These are phyloP conservation scores for Gymnoscelis rufifasciata DNA, from an alignment of 2,888 invertebrate genomes.

Conservation along the genomic window DNA sequence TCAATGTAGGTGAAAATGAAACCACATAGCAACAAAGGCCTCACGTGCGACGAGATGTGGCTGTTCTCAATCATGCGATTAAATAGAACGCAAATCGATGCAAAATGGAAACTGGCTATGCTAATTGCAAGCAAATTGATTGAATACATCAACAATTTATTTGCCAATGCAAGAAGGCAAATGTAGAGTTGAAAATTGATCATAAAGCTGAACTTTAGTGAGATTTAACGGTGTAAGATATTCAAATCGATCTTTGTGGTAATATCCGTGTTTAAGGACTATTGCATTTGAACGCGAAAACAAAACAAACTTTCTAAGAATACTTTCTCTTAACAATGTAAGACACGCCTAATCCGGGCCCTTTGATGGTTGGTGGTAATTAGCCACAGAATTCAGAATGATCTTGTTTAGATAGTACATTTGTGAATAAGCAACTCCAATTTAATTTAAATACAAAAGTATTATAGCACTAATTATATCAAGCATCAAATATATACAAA, in stretches of 20 bases:
- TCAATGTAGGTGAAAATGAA: slow-evolving; percentile 39
- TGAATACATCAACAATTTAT: slow-evolving; percentile 37
- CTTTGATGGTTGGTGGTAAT: slow-evolving; percentile 55
- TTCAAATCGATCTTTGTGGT: slow-evolving; percentile 18
- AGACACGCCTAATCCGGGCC: slow-evolving; percentile 51
- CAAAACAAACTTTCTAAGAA: slow-evolving; percentile 66
- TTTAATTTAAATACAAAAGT: no score
- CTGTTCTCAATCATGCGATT: slow-evolving; percentile 40
- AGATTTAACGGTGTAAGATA: not conserved
- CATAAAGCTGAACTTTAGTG: not conserved
- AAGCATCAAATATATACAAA: no score
- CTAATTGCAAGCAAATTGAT: slow-evolving; percentile 55
- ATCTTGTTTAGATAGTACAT: slow-evolving; percentile 28
- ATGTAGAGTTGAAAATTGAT: slow-evolving; percentile 4
- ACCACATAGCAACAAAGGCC: slow-evolving; percentile 37
- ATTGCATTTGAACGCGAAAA: slow-evolving; percentile 50
- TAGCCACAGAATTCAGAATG: slow-evolving; percentile 36
- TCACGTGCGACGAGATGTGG: slow-evolving; percentile 39
- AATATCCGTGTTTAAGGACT: slow-evolving; percentile 45
- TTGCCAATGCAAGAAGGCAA: not conserved
- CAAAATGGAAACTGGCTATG: slow-evolving; percentile 53
- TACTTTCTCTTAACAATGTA: slow-evolving; percentile 63
- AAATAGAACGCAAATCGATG: slow-evolving; percentile 54
- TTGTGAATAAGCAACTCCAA: not conserved
- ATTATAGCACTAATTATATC: no score